These are phyloP conservation scores for Meda fulgida DNA, from an alignment of 2,797 vertebrate genomes.

Conservation along the genomic window DNA sequence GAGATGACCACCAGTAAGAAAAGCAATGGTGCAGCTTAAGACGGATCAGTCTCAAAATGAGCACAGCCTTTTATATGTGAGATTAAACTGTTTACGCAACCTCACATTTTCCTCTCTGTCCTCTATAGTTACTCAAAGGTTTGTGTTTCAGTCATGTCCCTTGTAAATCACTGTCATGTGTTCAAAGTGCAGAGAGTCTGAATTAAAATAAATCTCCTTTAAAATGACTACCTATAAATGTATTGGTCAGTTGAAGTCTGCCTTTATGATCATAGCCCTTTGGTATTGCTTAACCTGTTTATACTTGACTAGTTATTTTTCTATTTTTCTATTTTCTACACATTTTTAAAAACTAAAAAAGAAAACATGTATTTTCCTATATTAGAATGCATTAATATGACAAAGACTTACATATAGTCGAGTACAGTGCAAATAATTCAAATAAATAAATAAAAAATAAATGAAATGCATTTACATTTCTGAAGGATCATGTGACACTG, in stretches of 20 bases:
- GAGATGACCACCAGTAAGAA: slow-evolving; percentile 51
- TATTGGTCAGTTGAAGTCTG: slow-evolving; percentile 3
- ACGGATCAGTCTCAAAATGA: slow-evolving; percentile 52
- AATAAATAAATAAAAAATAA: background rate
- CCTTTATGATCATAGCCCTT: background rate
- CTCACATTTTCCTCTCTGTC: slow-evolving; percentile 48
- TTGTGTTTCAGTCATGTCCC: slow-evolving; percentile 57
- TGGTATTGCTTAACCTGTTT: background rate
- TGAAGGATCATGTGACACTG: background rate
- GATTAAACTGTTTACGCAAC: slow-evolving; percentile 55
- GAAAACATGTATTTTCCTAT: background rate
- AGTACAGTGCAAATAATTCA: background rate
- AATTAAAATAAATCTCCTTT: slow-evolving; percentile 53
- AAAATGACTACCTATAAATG: slow-evolving; percentile 2
- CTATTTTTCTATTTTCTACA: too few relatives aligned
- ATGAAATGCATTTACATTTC: background rate
- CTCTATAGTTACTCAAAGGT: slow-evolving; percentile 45
- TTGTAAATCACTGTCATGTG: slow-evolving; percentile 64
- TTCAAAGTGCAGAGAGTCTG: slow-evolving; percentile 55
- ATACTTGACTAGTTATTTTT: background rate
- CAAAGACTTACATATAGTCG: background rate
- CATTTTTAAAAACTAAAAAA: background rate
- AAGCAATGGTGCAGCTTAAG: slow-evolving; percentile 44
- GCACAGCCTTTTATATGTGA: slow-evolving; percentile 51
- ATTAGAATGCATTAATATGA: background rate